Evolutionary conservation across 2,113 vertebrate species (phyloP).

Genomic region (Propithecus coquereli): DNA sequence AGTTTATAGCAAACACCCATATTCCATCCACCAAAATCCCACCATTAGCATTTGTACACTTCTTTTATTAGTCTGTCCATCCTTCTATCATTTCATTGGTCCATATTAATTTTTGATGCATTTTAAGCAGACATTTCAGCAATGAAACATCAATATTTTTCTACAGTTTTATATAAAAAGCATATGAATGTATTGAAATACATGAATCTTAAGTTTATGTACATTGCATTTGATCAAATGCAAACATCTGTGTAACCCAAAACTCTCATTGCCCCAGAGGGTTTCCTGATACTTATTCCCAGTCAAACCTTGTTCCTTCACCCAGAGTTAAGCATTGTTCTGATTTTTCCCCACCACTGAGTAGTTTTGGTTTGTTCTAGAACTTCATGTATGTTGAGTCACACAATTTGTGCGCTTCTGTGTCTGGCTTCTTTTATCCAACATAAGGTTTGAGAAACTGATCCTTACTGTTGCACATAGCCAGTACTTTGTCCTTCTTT

Average conservation of each 20-base stretch:
- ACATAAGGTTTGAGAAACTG: background rate
- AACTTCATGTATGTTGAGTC: background rate
- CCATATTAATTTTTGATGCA: background rate
- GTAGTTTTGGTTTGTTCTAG: background rate
- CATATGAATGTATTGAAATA: background rate
- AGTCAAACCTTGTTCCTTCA: background rate
- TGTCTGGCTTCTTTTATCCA: background rate
- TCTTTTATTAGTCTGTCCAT: background rate
- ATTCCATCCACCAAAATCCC: background rate
- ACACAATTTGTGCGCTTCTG: no score
- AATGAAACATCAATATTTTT: background rate
- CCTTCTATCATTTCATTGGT: background rate
- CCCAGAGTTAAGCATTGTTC: background rate
- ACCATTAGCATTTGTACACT: background rate
- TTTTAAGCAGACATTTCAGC: background rate
- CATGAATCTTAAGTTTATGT: fast-evolving
- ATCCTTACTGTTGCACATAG: background rate
- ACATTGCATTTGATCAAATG: background rate
- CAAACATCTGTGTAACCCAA: background rate
- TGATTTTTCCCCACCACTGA: no score
- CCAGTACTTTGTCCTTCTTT: background rate
- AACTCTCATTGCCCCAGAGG: background rate
- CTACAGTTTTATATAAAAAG: background rate
- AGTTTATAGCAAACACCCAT: background rate
- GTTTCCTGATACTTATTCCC: background rate